These are phyloP conservation scores for Corythoichthys intestinalis DNA, from an alignment of 2,113 vertebrate species.

Conservation along the genomic window DNA sequence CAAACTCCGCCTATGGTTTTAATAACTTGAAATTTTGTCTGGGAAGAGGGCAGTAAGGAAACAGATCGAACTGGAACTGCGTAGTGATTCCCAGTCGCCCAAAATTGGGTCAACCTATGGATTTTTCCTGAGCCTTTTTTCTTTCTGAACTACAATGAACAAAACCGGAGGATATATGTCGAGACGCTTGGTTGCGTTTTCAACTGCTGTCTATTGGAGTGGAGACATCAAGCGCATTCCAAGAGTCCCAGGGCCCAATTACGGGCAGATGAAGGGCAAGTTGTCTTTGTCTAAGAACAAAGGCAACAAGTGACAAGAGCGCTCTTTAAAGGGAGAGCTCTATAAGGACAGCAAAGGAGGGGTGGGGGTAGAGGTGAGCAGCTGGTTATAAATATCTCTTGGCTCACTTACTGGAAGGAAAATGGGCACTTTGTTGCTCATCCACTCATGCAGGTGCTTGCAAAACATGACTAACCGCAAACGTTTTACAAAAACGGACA, in stretches of 20 bases:
- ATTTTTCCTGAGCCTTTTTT: neutral
- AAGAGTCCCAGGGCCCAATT: slow-evolving; percentile 69
- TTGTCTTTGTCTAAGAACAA: slow-evolving; percentile 79
- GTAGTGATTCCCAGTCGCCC: neutral
- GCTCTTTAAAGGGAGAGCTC: slow-evolving; percentile 73
- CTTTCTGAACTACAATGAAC: neutral
- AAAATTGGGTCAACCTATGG: neutral
- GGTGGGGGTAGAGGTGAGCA: slow-evolving; percentile 64
- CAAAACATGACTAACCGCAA: slow-evolving; percentile 48
- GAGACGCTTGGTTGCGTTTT: slow-evolving; percentile 42
- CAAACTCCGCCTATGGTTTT: neutral
- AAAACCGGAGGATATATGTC: slow-evolving; percentile 3
- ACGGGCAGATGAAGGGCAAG: slow-evolving; percentile 73
- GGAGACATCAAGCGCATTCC: slow-evolving; percentile 77
- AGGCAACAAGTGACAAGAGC: slow-evolving; percentile 75
- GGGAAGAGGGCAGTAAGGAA: neutral
- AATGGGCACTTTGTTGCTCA: slow-evolving; percentile 72
- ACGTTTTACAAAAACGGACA: neutral
- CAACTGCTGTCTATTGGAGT: slow-evolving; percentile 46
- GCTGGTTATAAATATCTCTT: slow-evolving; percentile 79
- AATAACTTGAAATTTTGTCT: neutral
- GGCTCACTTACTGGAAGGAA: slow-evolving; percentile 77
- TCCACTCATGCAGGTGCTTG: slow-evolving; percentile 71
- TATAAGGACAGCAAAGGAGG: slow-evolving; percentile 17
- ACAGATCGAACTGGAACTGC: neutral